Evolutionary conservation across 2,113 vertebrate species (phyloP).

Genomic region (Oncorhynchus mykiss): DNA sequence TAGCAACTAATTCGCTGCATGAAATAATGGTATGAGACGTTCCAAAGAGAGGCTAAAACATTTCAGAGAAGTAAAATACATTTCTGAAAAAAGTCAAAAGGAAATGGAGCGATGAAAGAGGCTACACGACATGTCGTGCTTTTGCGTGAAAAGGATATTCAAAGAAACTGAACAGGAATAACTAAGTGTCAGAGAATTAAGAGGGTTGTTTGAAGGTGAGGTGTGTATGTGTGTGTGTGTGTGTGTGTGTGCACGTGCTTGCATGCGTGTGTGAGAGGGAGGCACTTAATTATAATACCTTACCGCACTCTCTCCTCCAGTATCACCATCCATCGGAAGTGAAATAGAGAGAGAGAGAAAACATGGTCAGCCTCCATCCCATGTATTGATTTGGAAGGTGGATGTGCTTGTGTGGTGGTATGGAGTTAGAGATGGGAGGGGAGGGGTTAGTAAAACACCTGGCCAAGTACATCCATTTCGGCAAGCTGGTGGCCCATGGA

Average conservation of each 20-base stretch:
- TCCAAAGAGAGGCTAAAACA: too few relatives aligned
- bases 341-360: neutral
- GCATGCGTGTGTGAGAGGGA: neutral
- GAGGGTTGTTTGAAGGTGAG: constrained; percentile 29
- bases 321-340: neutral
- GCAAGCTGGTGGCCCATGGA: neutral
- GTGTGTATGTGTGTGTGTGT: neutral
- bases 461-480: neutral
- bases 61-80: too few relatives aligned
- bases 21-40: too few relatives aligned
- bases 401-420: constrained; percentile 19
- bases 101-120: too few relatives aligned
- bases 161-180: neutral
- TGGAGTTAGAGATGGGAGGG: neutral
- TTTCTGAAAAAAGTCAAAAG: too few relatives aligned
- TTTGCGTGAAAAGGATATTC: neutral
- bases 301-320: too few relatives aligned
- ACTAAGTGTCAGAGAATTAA: neutral
- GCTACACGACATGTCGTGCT: too few relatives aligned
- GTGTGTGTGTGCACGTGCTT: neutral
- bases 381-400: constrained; percentile 57
- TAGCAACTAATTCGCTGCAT: too few relatives aligned
- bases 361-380: constrained; percentile 13
- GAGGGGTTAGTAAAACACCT: neutral
- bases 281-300: too few relatives aligned